Evolutionary conservation across 2,113 vertebrate species (phyloP).

Genomic region (Octodon degus): DNA sequence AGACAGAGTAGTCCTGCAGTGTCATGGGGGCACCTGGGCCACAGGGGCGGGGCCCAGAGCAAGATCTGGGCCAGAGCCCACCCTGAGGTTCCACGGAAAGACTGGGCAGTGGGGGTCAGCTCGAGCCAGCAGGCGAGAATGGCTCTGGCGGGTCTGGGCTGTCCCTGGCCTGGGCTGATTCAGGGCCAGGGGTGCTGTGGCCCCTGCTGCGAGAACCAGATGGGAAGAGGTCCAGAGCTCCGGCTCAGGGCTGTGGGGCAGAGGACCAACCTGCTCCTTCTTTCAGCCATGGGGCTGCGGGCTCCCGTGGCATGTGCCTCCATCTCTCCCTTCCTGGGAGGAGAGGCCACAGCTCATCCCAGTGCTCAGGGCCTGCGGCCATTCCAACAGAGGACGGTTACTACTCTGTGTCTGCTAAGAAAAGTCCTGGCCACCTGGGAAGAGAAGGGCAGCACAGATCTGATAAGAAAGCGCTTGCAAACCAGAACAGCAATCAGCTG

Average conservation of each 20-base stretch:
- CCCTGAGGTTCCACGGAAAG: accelerated
- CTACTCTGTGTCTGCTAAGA: background rate
- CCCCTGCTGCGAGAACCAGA: accelerated
- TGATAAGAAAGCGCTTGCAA: background rate
- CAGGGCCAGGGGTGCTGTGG: no score
- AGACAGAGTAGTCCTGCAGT: background rate
- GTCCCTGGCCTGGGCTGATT: background rate
- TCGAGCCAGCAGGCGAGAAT: accelerated
- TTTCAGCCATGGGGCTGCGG: no score
- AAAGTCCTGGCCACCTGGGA: background rate
- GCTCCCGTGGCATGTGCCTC: accelerated
- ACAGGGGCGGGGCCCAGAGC: background rate
- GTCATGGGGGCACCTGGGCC: background rate
- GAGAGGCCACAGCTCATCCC: background rate
- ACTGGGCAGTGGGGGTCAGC: accelerated
- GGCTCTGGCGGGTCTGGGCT: background rate
- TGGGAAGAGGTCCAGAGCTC: accelerated
- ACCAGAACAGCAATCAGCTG: background rate
- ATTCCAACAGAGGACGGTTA: accelerated
- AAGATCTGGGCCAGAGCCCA: background rate
- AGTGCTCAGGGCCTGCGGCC: background rate
- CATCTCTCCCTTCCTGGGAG: accelerated
- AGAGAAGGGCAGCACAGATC: background rate
- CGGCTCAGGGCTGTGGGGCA: background rate
- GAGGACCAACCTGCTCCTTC: accelerated